phyloP scores from a whole-genome alignment of 2,888 invertebrate species.

The Embidobia sp. region DNA sequence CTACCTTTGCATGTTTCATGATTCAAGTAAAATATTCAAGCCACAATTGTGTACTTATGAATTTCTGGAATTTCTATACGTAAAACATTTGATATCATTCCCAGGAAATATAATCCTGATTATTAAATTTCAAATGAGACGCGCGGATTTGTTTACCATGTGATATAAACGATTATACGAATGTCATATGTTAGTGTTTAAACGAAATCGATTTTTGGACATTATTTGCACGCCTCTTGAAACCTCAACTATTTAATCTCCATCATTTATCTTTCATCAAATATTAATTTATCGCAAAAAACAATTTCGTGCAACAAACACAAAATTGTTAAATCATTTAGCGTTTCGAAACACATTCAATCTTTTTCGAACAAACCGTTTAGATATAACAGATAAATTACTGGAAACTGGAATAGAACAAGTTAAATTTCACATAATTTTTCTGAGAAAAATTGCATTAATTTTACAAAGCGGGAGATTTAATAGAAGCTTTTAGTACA shows the following conservation, averaged over 20 bases:
- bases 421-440: constrained; percentile 9
- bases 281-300: too few species aligned
- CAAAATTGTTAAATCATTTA: too few species aligned
- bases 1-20: too few species aligned
- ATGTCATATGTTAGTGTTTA: neutral
- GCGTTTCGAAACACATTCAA: too few species aligned
- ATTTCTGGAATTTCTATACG: neutral
- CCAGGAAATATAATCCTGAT: neutral
- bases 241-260: neutral
- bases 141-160: neutral
- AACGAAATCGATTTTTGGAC: neutral
- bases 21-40: too few species aligned
- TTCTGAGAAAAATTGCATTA: neutral
- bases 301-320: too few species aligned
- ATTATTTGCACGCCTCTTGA: neutral
- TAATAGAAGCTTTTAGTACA: too few species aligned
- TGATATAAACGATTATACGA: neutral
- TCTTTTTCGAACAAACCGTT: too few species aligned
- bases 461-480: neutral
- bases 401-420: too few species aligned
- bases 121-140: neutral
- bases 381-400: too few species aligned
- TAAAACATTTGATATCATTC: neutral
- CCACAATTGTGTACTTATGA: neutral
- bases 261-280: neutral